phyloP scores from a whole-genome alignment of 2,797 vertebrate genomes.

The Gymnopithys bicolor region DNA sequence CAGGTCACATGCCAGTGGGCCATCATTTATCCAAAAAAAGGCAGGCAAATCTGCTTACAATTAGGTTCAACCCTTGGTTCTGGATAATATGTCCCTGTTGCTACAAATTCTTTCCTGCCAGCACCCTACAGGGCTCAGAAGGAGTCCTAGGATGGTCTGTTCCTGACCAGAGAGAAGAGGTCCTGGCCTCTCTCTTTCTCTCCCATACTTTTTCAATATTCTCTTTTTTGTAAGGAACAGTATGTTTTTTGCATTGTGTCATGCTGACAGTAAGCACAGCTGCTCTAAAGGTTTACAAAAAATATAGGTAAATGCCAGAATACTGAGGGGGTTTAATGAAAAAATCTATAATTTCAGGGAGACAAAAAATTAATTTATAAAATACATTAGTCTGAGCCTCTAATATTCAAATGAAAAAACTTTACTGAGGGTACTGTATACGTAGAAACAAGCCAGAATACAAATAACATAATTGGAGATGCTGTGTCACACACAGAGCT shows the following conservation, averaged over 20 bases:
- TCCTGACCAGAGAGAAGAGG: conserved; percentile 64
- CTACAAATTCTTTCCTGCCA: conserved; percentile 84
- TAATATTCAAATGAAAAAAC: not conserved
- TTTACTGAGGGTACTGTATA: not conserved
- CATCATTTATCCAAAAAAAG: conserved; percentile 80
- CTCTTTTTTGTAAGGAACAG: conserved; percentile 17
- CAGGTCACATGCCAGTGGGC: conserved; percentile 81
- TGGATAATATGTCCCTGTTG: conserved; percentile 77
- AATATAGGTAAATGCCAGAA: not conserved
- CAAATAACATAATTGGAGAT: not conserved
- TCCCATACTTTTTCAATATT: conserved; percentile 8
- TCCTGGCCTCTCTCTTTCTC: conserved; percentile 18
- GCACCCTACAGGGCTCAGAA: conserved; percentile 83
- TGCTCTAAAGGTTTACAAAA: conserved; percentile 54
- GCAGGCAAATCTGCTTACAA: conserved; percentile 85
- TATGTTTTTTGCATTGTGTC: conserved; percentile 40
- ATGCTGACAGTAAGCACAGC: conserved; percentile 56
- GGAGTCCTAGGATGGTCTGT: conserved; percentile 78
- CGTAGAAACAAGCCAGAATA: not conserved
- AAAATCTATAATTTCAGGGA: not conserved
- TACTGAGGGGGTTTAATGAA: fast-evolving
- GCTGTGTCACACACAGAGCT: not conserved
- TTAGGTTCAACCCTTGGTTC: conserved; percentile 82
- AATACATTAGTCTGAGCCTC: not conserved
- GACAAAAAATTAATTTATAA: conserved; percentile 12